phyloP scores from a whole-genome alignment of 2,888 invertebrate species.

The Listrodromus nycthemerus region DNA sequence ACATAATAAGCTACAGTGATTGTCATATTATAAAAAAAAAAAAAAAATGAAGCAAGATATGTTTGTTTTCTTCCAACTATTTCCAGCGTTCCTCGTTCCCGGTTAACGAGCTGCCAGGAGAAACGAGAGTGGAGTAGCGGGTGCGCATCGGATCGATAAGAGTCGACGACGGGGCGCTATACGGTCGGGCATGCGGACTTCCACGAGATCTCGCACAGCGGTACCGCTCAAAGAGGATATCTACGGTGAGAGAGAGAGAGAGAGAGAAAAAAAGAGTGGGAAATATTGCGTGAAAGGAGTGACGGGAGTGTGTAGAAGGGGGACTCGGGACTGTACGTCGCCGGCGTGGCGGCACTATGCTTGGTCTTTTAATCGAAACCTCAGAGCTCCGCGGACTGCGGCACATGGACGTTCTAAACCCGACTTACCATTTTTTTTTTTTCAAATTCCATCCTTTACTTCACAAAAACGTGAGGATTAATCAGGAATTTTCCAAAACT shows the following conservation, averaged over 20 bases:
- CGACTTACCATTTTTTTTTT: background rate
- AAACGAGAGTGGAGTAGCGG: slow-evolving; percentile 60
- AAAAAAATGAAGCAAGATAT: background rate
- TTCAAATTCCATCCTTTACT: background rate
- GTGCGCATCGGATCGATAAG: slow-evolving; percentile 75
- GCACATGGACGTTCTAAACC: slow-evolving; percentile 41
- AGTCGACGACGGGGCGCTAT: slow-evolving; percentile 44
- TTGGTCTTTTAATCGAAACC: slow-evolving; percentile 71
- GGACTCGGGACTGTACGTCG: slow-evolving; percentile 65
- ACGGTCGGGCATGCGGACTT: slow-evolving; percentile 48
- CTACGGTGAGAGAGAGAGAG: slow-evolving; percentile 4
- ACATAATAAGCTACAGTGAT: background rate
- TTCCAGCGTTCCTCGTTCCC: slow-evolving; percentile 24
- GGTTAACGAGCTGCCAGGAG: slow-evolving; percentile 58
- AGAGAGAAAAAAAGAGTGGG: slow-evolving; percentile 23
- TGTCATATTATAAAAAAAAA: background rate
- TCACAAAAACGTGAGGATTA: slow-evolving; percentile 12
- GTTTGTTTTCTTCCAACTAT: slow-evolving; percentile 38
- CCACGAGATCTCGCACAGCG: slow-evolving; percentile 49
- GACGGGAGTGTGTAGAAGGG: slow-evolving; percentile 54
- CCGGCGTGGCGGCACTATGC: slow-evolving; percentile 71
- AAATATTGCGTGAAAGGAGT: slow-evolving; percentile 56
- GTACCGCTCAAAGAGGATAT: slow-evolving; percentile 27
- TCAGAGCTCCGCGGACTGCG: slow-evolving; percentile 68
- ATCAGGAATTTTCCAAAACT: background rate